These are phyloP conservation scores for Erpornis zantholeuca DNA, from an alignment of 2,113 vertebrate species.

Conservation along the genomic window DNA sequence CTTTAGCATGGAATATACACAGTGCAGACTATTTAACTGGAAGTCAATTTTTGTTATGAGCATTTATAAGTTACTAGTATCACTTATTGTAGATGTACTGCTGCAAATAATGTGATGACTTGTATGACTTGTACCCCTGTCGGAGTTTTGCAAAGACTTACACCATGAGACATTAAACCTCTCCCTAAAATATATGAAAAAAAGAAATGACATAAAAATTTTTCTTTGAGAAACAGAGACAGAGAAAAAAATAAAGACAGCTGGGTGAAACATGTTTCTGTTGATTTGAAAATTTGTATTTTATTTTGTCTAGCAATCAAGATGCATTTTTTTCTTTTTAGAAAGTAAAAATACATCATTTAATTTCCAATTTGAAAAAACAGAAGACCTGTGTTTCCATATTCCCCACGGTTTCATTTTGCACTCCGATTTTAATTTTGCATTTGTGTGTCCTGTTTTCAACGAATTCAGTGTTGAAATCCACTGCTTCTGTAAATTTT, in stretches of 20 bases:
- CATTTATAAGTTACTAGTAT: not conserved
- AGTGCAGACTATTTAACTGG: not conserved
- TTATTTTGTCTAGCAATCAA: slow-evolving; percentile 19
- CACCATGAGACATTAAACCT: not conserved
- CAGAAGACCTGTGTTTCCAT: not conserved
- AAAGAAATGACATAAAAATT: not conserved
- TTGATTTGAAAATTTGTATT: not conserved
- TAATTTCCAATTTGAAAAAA: not conserved
- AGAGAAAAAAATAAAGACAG: not conserved
- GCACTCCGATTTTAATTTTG: not conserved
- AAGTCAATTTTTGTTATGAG: not conserved
- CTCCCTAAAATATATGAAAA: not conserved
- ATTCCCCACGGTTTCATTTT: not conserved
- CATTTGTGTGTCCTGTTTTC: accelerated
- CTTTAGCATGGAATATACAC: not conserved
- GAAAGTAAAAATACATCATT: not conserved
- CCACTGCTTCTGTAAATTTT: not conserved
- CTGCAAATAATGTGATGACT: not conserved
- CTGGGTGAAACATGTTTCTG: not conserved
- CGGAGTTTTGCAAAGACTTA: not conserved
- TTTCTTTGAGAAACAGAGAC: not conserved
- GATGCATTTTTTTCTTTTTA: not conserved
- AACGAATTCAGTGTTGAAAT: not conserved
- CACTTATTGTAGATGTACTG: not conserved
- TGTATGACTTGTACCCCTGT: not conserved